Base-by-base conservation (phyloP, 2,888 invertebrate species). In the Sialis lutaria region DNA sequence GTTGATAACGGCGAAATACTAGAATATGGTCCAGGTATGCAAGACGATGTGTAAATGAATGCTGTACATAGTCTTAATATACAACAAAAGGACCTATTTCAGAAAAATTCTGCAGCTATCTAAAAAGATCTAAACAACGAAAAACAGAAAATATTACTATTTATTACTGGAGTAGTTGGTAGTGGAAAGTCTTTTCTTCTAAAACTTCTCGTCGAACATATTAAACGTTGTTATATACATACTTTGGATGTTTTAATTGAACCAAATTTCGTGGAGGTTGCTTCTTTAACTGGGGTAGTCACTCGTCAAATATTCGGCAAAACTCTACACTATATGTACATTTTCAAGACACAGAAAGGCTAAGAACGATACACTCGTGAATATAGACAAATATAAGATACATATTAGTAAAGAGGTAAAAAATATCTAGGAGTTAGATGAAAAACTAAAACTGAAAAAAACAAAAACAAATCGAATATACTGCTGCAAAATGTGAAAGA, bases 151-250 rank as follows among this genome's bases (percentile, higher is more conserved):
- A 22, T 22, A 22, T 22, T 22, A 22, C 22, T 22, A 22, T 22
- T 22, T 22, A 22, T 59, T 5, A 60, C 57, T 0, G 58, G 57
- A 0, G 56, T 56, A 9, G 48, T 47, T 2, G 51, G 50, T 8
- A 50, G 48, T 34, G 49, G 49, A 12, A 51, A 52, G 48, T 55
- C 55, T 1, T 58, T 54, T 48, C 4, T 54, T 1, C 48, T 58
- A 13, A 58, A 56, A 55, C 50, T 57, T 47, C 32, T 58, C 6
- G 56, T 57, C 6, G 53, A 56, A 12, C 56, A 57, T 42, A 54
- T 56, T n/a, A 52, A 52, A 10, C 51, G 55, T 5, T 57, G 49
- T 42, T 44, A 44, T 10, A 6, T 34, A 6, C 34, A 34, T 6
- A 44, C 34, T 12, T 33, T 44, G 6, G 44, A 47, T 46, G 9